phyloP scores from a whole-genome alignment of 2,797 vertebrate genomes.

The Tiaroga cobitis region DNA sequence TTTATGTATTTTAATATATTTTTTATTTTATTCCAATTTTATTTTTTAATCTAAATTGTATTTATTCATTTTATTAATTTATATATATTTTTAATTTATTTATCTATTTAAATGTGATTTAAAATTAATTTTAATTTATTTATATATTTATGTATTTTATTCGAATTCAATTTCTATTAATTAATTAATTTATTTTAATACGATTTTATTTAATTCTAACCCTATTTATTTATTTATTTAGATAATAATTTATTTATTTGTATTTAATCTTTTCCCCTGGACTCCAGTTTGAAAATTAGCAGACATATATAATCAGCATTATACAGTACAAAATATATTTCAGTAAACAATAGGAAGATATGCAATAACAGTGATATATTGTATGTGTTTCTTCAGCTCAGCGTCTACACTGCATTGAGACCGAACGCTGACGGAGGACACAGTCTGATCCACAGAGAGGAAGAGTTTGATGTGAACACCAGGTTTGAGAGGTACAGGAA shows the following conservation, averaged over 20 bases:
- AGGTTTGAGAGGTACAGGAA: constrained; percentile 89
- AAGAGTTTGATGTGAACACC: constrained; percentile 88
- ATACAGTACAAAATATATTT: neutral
- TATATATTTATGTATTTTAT: neutral
- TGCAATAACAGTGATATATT: neutral
- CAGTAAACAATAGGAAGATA: neutral
- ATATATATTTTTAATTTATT: neutral
- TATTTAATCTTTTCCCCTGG: no score
- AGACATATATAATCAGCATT: no score
- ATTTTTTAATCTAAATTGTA: neutral
- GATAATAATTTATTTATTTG: neutral
- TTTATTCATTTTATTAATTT: neutral
- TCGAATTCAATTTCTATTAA: neutral
- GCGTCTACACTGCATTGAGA: constrained; percentile 85
- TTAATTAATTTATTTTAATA: neutral
- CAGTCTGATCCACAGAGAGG: constrained; percentile 90
- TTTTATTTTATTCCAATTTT: neutral
- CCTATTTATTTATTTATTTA: neutral
- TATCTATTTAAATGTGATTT: no score
- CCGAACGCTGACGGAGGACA: constrained; percentile 89
- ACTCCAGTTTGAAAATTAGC: neutral
- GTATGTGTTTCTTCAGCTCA: constrained; percentile 78
- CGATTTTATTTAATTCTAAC: no score
- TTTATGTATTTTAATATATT: neutral
- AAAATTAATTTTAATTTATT: no score